A percentile compares a stretch with the other conserved stretches of the same genome.
These are phyloP conservation scores for Synergus umbraculus DNA, from an alignment of 2,888 invertebrate species.

Conservation along the genomic window DNA sequence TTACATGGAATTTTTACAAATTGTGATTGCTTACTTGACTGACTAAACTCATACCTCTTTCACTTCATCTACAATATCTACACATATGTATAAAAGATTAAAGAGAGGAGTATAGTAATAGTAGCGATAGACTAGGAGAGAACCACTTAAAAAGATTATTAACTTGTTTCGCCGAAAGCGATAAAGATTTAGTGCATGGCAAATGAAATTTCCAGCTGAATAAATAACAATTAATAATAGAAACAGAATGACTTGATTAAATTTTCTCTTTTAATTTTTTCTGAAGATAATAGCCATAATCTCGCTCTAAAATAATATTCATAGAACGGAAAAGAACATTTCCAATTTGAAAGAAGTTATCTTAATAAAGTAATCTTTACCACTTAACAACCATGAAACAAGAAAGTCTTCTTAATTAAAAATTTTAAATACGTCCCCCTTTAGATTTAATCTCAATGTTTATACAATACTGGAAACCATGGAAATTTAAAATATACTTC, in stretches of 20 bases:
- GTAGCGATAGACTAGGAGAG: not conserved
- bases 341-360: not conserved
- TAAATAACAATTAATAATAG: not conserved
- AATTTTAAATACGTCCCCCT: not conserved
- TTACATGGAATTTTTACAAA: not conserved
- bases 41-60: constrained; percentile 20
- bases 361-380: not conserved
- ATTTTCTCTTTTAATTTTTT: not conserved
- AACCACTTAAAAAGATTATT: not conserved
- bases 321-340: not conserved
- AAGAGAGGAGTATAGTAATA: not conserved
- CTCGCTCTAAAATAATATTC: not conserved
- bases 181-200: not conserved
- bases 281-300: not conserved
- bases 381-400: not conserved
- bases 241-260: not conserved
- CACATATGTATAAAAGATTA: not conserved
- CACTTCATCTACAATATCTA: constrained; percentile 17
- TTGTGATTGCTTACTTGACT: too few relatives aligned
- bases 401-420: not conserved
- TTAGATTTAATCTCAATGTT: not conserved
- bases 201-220: not conserved
- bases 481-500: not conserved
- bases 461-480: not conserved
- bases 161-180: not conserved